Base-by-base conservation (phyloP, 1,140 invertebrate species). In the Cepaea nemoralis region DNA sequence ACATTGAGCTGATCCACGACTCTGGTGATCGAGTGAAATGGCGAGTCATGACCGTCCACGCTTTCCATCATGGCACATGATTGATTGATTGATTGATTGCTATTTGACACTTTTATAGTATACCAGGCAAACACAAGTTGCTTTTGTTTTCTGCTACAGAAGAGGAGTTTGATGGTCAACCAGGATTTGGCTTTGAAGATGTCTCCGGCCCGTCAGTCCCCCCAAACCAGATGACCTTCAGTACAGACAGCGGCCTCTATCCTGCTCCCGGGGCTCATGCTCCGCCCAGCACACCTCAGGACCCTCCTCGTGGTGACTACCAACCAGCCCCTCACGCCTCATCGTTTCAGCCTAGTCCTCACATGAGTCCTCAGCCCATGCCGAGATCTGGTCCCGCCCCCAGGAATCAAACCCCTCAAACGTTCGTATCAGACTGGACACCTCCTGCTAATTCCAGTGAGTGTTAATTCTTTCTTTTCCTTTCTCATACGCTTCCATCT, bases 281-380 rank as follows among this genome's bases (percentile, higher is more conserved):
- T 16, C 89, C 89, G 27, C 87, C 90, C 24, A 84, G 85, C 37
- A 88, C 87, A 22, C 88, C 88, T 27, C 85, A 88, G 69, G 87
- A 89, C 45, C 45, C 77, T n/a, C 50, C 84, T 48, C 33, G 66
- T 22, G 27, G 39, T 71, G 40, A 48, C 71, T 76, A 45, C 8
- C 77, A 70, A 5, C 66, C 74, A 78, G 77, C 35, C 40, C 59
- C 48, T 69, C 37, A 66, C 48, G 35, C 70, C 55, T 45, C 81
- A 35, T 24, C 24, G 16, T 78, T 63, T 27, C 78, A 42, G 70
- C 76, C 82, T 31, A 40, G 31, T 80, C 84, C 69, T 59, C 82
- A n/a, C 80, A 88, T 70, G 42, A 77, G 71, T 70, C 84, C 77
- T 42, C n/a, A 73, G 67, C 14, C 83, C 71, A 31, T 80, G 67